These are phyloP conservation scores for Tromatobia lineatoria DNA, from an alignment of 2,888 invertebrate species.

Conservation along the genomic window DNA sequence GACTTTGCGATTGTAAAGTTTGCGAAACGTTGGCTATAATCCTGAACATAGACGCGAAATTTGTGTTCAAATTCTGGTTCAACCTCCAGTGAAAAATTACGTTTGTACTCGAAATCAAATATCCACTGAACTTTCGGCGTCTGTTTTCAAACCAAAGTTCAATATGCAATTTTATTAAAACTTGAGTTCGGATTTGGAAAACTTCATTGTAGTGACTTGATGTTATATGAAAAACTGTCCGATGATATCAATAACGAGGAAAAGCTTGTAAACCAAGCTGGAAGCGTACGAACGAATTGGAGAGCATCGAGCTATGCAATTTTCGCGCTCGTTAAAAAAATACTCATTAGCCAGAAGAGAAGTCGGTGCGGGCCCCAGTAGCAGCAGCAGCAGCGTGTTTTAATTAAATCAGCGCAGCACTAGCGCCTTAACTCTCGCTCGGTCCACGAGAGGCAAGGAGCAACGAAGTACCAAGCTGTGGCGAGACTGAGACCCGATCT, in stretches of 20 bases:
- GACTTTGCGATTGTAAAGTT: too few species aligned
- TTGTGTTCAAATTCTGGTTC: too few species aligned
- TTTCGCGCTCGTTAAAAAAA: conserved; percentile 57
- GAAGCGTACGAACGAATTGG: conserved; percentile 16
- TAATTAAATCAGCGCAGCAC: conserved; percentile 52
- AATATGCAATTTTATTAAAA: neutral
- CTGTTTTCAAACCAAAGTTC: too few species aligned
- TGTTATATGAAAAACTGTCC: too few species aligned
- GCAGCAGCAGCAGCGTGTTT: conserved; percentile 27
- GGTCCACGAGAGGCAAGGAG: conserved; percentile 7
- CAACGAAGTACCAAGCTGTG: neutral
- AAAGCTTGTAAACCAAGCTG: neutral
- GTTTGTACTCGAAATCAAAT: neutral
- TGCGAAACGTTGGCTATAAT: too few species aligned
- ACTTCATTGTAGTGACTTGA: neutral
- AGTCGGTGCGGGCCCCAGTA: conserved; percentile 1
- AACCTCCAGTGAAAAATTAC: neutral
- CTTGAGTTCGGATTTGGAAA: neutral
- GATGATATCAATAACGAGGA: conserved; percentile 20
- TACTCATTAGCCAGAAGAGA: conserved; percentile 51
- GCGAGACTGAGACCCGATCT: conserved; percentile 12
- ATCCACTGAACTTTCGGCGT: too few species aligned
- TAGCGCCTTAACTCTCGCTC: conserved; percentile 13
- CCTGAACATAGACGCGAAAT: too few species aligned
- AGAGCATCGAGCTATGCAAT: conserved; percentile 45